Base-by-base conservation (phyloP, 2,797 vertebrate species). In the Halcyon smyrnensis region DNA sequence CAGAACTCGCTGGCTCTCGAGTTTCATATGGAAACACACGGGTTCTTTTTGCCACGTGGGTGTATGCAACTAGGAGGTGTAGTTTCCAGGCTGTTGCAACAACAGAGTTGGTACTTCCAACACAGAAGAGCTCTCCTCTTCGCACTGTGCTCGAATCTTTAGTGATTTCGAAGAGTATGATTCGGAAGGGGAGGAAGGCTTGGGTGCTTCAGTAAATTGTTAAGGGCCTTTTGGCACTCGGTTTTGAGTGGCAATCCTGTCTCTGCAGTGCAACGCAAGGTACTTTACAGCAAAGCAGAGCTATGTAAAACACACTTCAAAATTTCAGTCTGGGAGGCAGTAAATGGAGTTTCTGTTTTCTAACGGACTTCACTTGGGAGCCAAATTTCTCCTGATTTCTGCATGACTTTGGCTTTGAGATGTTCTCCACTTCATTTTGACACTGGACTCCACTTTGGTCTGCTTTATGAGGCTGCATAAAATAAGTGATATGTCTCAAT, bases 61-160 rank as follows among this genome's bases (percentile, higher is more conserved):
- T 36, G 32, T 81, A 10, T 28, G 54, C 2, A 3, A 37, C 59
- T 25, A 20, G 36, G 50, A 76, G 70, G 15, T 75, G 45, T n/a
- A 25, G 65, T 75, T 95, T 70, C 64, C 36, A 62, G 46, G n/a
- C 53, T 85, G 36, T 51, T 93, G 68, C 18, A 86, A 32, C 54
- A 45, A 15, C 37, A 30, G 48, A 34, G 45, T 71, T 45, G 45
- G 28, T 80, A 25, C 78, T 83, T 85, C 11, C n/a, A 51, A 23
- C 28, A 25, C 27, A 23, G 39, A 86, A 4, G 53, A 57, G 1
- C 50, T 68, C 21, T 81, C 11, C 17, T 86, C 37, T 56, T 70
- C 59, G 37, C 11, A 4, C 25, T 75, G 39, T 23, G 4, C 6
- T 5, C 0, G 0, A 64, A 45, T 32, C 28, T 59, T n/a, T 20